Evolutionary conservation across 2,888 invertebrate genomes (phyloP).

Genomic region (Conus canariensis): DNA sequence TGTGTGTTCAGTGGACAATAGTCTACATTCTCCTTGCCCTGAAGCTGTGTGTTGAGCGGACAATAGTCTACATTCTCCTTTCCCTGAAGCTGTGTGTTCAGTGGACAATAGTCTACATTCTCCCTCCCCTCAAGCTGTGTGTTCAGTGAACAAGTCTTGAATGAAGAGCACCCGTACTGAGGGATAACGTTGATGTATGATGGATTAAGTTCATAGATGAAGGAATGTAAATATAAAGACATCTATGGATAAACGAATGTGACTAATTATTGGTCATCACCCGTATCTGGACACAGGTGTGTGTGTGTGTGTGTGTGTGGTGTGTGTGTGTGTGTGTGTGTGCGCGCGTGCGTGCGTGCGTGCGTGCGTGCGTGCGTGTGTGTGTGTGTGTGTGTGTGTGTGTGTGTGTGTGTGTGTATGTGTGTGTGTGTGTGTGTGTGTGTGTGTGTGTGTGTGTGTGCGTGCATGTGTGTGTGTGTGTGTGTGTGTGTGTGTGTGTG

Average conservation of each 20-base stretch:
- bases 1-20: too few relatives aligned
- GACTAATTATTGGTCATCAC: too few relatives aligned
- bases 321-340: conserved; percentile 36
- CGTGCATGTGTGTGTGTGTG: neutral
- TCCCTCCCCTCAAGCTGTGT: too few relatives aligned
- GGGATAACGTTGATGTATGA: neutral
- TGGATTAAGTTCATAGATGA: too few relatives aligned
- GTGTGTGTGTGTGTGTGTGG: too few relatives aligned
- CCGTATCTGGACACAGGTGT: neutral
- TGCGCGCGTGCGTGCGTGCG: neutral
- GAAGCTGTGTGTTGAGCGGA: neutral
- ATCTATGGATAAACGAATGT: too few relatives aligned
- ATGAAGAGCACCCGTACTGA: neutral
- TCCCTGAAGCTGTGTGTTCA: neutral
- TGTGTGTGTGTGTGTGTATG: conserved; percentile 12
- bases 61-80: too few relatives aligned
- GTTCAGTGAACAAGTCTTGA: neutral
- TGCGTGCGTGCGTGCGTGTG: neutral
- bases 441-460: neutral
- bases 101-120: neutral
- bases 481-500: neutral
- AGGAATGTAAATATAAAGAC: too few relatives aligned
- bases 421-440: conserved; percentile 17
- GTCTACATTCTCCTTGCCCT: too few relatives aligned
- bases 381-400: conserved; percentile 8